Base-by-base conservation (phyloP, 2,888 invertebrate species). In the Pemphredon lugubris region DNA sequence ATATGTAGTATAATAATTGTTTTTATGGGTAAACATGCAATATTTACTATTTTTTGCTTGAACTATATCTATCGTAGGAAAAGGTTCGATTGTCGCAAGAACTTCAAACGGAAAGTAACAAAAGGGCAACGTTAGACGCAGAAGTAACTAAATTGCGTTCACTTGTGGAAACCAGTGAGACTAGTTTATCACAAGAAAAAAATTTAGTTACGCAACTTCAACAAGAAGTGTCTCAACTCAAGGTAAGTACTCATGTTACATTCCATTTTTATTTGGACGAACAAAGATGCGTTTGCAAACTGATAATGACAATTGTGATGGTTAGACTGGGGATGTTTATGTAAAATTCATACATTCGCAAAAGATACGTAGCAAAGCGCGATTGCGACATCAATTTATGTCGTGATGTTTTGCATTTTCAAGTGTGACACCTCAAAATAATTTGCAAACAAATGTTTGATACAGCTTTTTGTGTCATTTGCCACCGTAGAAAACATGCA, bases 41-140 rank as follows among this genome's bases (percentile, higher is more conserved):
- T 47, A 23, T 47, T 6, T n/a, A n/a, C 21, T 16, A 13, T 11
- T n/a, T 23, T 26, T 1, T 26, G n/a, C n/a, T n/a, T n/a, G n/a
- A n/a, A n/a, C 7, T 6, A 34, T 55, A 75, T 66, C 60, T 40
- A 77, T 87, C 83, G 9, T 83, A 92, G 92, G 92, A 92, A 85
- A 89, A 88, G 59, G 72, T 74, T 14, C 90, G 90, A 79, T 88
- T 92, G 75, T 87, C 88, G 67, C 90, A 89, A 57, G 86, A 91
- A 73, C 89, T 91, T 64, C 90, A 91, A 75, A 91, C 90, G 85
- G 85, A 83, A 75, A 83, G 77, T 59, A 83, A 61, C 63, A 84
- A 82, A 66, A 82, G 79, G 64, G 74, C 75, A 63, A 73, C 69
- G 14, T 68, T 83, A 54, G 79, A 86, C 64, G 77, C 73, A 5